Evolutionary conservation across 1,140 invertebrate genomes (phyloP).

Genomic region (Laupala kohalensis): DNA sequence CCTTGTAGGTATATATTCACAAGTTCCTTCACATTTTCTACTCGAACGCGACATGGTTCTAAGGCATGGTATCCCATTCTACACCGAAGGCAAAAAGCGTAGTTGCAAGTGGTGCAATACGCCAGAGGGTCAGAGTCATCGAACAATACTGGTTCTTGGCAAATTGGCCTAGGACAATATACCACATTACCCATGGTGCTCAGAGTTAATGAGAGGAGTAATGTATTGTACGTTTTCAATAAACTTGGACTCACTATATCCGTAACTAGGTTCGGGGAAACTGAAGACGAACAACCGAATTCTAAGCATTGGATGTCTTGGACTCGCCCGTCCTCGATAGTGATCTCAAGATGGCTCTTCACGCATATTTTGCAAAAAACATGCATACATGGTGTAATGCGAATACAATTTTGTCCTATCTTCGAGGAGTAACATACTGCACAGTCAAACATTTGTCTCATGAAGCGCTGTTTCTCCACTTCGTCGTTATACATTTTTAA

Average conservation of each 20-base stretch:
- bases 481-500: too few relatives aligned
- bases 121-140: conserved; percentile 40
- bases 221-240: conserved; percentile 45
- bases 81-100: conserved; percentile 50
- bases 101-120: conserved; percentile 42
- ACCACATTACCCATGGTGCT: conserved; percentile 49
- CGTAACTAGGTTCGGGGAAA: conserved; percentile 28
- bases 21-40: conserved; percentile 35
- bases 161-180: conserved; percentile 44
- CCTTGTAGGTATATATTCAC: conserved; percentile 38
- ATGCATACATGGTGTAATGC: not conserved
- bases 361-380: not conserved
- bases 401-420: not conserved
- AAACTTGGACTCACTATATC: conserved; percentile 39
- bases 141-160: conserved; percentile 44
- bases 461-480: not conserved
- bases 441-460: not conserved
- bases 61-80: conserved; percentile 52
- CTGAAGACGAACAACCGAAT: not conserved
- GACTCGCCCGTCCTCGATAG: not conserved
- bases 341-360: not conserved
- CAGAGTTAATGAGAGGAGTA: conserved; percentile 40
- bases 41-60: conserved; percentile 40
- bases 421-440: not conserved
- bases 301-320: not conserved